Percentiles rank a stretch among this genome's conserved stretches.
Conservation (phyloP, 2,113 vertebrate species). For the Callorhinus ursinus region DNA sequence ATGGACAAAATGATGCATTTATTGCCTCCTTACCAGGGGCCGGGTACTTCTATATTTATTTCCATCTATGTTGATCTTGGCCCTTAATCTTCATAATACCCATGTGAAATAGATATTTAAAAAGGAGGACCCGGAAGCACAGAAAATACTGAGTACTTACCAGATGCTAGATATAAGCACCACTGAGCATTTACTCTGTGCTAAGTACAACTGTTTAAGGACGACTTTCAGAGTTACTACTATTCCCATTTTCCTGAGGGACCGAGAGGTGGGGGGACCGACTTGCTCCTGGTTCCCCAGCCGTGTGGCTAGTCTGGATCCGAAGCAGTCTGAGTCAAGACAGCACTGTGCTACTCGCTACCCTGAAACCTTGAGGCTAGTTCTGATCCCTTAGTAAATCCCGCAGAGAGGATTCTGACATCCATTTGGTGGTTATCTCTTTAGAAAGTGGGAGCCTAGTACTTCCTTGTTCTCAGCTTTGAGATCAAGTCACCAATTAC, state of each 20-base stretch:
- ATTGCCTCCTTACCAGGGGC: not conserved
- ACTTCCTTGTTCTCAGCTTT: not conserved
- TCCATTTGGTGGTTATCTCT: not conserved
- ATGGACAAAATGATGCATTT: not conserved
- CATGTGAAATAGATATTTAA: not conserved
- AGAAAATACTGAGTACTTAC: not conserved
- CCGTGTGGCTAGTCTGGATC: not conserved
- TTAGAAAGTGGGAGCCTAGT: not conserved
- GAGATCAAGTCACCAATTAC: not conserved
- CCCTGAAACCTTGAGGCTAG: fast-evolving
- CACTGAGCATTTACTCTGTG: fast-evolving
- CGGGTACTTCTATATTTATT: not conserved
- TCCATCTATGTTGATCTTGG: not conserved
- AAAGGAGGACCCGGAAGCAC: not conserved
- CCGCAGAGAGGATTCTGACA: not conserved
- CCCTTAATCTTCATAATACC: not conserved
- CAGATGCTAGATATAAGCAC: no score
- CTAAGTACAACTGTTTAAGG: not conserved
- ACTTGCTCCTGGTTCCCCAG: not conserved
- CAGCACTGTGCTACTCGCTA: fast-evolving
- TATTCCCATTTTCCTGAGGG: not conserved
- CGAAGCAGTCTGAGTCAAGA: not conserved
- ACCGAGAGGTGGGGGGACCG: not conserved
- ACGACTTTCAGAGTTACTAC: not conserved
- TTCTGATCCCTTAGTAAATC: not conserved